Percentiles rank a stretch among this genome's conserved stretches.
Evolutionary conservation across 2,113 vertebrate species (phyloP).

Genomic region (Hucho hucho): DNA sequence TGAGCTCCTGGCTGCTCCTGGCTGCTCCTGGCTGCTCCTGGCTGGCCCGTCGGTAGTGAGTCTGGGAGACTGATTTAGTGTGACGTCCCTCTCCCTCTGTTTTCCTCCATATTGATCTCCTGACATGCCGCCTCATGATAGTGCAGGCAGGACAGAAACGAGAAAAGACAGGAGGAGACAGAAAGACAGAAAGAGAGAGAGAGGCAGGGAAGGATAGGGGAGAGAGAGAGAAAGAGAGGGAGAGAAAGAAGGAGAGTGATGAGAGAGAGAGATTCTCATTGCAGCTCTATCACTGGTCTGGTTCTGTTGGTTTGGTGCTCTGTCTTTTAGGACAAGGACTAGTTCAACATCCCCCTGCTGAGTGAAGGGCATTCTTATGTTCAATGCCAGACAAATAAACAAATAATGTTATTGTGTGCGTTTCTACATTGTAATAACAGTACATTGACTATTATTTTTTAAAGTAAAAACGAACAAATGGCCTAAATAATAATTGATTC

Average conservation of each 20-base stretch:
- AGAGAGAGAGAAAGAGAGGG: too few species aligned
- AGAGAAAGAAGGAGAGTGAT: too few species aligned
- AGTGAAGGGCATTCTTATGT: too few species aligned
- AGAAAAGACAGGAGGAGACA: conserved; percentile 20
- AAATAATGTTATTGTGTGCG: too few species aligned
- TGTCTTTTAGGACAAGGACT: conserved; percentile 2
- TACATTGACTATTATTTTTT: too few species aligned
- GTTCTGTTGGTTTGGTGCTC: neutral
- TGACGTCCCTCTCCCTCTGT: conserved; percentile 52
- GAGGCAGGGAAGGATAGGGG: too few species aligned
- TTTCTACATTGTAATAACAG: too few species aligned
- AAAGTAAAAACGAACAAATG: too few species aligned
- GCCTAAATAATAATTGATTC: too few species aligned
- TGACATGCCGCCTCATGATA: conserved; percentile 63
- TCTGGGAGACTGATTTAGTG: conserved; percentile 60
- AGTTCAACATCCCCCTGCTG: neutral
- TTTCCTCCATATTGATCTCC: conserved; percentile 65
- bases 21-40: conserved; percentile 4
- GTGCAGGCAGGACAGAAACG: conserved; percentile 58
- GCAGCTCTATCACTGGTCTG: conserved; percentile 14
- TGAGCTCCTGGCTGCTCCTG: conserved; percentile 19
- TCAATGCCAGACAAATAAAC: too few species aligned
- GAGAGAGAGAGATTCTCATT: conserved; percentile 34
- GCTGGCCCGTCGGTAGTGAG: conserved; percentile 19
- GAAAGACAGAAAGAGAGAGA: too few species aligned